Conservation (phyloP, 2,888 invertebrate species). For the Dolomedes plantarius region DNA sequence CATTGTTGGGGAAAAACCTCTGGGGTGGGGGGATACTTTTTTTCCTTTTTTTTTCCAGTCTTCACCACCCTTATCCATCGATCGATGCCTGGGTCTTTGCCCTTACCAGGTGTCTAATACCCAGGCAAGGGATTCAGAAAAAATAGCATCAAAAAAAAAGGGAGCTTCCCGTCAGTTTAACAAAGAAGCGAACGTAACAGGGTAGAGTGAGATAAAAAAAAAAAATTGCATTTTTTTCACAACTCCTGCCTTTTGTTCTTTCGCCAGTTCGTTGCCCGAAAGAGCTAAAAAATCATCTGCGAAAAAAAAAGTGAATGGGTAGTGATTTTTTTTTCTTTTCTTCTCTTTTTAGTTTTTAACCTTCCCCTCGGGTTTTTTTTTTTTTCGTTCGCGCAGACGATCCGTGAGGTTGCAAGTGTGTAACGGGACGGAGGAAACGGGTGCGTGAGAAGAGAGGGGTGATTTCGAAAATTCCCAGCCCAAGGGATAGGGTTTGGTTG, state of each 20-base stretch:
- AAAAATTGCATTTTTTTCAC: background rate
- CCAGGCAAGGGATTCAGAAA: background rate
- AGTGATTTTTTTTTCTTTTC: background rate
- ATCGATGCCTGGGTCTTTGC: background rate
- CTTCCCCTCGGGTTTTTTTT: background rate
- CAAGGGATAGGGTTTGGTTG: background rate
- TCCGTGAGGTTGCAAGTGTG: constrained; percentile 4
- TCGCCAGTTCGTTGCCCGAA: constrained; percentile 6
- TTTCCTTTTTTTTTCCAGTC: background rate
- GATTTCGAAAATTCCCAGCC: background rate
- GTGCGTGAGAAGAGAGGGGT: constrained; percentile 3
- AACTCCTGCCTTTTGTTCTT: constrained; percentile 6
- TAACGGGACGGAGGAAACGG: background rate
- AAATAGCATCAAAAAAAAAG: background rate
- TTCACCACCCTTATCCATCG: constrained; percentile 4
- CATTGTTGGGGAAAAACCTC: background rate
- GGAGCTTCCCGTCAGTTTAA: background rate
- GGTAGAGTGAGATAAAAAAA: constrained; percentile 5
- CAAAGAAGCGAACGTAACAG: constrained; percentile 1
- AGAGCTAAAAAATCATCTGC: background rate
- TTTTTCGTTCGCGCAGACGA: background rate
- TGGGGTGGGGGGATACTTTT: background rate
- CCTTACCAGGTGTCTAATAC: constrained; percentile 13
- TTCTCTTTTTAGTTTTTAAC: no score
- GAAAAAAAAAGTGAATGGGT: background rate